These are phyloP conservation scores for Ochropleura leucogaster DNA, from an alignment of 2,888 invertebrate species.

Conservation along the genomic window DNA sequence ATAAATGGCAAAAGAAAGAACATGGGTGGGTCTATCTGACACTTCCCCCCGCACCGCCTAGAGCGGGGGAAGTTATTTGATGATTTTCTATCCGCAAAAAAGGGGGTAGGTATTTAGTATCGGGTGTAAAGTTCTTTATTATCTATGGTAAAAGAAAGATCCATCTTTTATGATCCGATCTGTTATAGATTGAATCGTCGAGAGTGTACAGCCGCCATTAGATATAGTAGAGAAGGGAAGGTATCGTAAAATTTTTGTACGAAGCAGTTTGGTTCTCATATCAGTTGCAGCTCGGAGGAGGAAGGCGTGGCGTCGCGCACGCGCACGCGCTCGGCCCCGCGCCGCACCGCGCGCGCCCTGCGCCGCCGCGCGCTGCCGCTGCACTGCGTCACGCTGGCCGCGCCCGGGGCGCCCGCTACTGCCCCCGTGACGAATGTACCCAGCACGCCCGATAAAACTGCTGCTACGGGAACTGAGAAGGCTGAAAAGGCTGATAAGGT, in stretches of 20 bases:
- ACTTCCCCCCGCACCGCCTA: too few relatives aligned
- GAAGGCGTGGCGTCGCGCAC: slow-evolving; percentile 68
- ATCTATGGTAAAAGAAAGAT: not conserved
- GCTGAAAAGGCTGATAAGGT: slow-evolving; percentile 36
- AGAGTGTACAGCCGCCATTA: not conserved
- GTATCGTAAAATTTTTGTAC: not conserved
- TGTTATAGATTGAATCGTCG: not conserved
- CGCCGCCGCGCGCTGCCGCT: slow-evolving; percentile 76
- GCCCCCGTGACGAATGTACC: not conserved
- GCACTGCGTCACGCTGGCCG: slow-evolving; percentile 5
- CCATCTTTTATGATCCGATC: too few relatives aligned
- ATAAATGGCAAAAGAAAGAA: too few relatives aligned
- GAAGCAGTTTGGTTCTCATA: slow-evolving; percentile 27
- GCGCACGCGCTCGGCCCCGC: slow-evolving; percentile 72
- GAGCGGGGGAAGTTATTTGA: too few relatives aligned
- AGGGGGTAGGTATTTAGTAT: too few relatives aligned
- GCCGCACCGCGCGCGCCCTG: slow-evolving; percentile 52
- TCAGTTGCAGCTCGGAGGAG: slow-evolving; percentile 74
- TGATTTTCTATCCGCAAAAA: too few relatives aligned
- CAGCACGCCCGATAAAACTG: not conserved
- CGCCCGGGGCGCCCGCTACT: not conserved
- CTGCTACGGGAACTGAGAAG: slow-evolving; percentile 12
- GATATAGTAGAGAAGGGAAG: not conserved
- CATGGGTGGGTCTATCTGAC: too few relatives aligned
- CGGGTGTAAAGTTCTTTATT: not conserved